A percentile compares a stretch with the other conserved stretches of the same genome.
Evolutionary conservation across 1,140 invertebrate genomes (phyloP).

Genomic region (Triops cancriformis): DNA sequence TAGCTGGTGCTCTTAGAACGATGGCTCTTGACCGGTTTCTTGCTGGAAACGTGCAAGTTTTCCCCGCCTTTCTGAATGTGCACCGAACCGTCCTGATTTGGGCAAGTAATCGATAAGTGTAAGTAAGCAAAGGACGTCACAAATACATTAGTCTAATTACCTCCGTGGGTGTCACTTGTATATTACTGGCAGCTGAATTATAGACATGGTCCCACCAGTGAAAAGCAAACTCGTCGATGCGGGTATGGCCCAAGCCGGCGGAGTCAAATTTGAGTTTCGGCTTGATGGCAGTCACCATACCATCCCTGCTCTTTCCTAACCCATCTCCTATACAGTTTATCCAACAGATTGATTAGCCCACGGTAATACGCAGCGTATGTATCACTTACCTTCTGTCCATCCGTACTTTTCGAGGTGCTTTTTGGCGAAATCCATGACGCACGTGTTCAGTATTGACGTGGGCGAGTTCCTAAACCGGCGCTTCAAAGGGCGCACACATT

Average conservation of each 20-base stretch:
- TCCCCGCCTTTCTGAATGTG: conserved; percentile 36
- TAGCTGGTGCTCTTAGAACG: conserved; percentile 34
- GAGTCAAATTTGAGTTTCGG: conserved; percentile 67
- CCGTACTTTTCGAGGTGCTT: conserved; percentile 54
- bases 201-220: conserved; percentile 74
- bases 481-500: neutral
- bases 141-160: conserved; percentile 34
- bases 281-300: conserved; percentile 61
- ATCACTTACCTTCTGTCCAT: conserved; percentile 52
- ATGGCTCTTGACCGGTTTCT: neutral
- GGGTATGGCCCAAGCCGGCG: conserved; percentile 64
- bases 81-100: conserved; percentile 36
- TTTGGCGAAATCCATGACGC: conserved; percentile 46
- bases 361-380: conserved; percentile 25
- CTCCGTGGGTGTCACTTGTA: conserved; percentile 41
- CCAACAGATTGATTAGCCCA: conserved; percentile 24
- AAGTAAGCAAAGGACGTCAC: neutral
- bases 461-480: neutral
- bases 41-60: conserved; percentile 29
- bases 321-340: conserved; percentile 56
- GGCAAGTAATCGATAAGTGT: conserved; percentile 30
- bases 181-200: conserved; percentile 60
- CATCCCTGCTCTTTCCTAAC: conserved; percentile 64
- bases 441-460: neutral
- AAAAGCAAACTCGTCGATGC: conserved; percentile 57